These are phyloP conservation scores for Nymphalis urticae DNA, from an alignment of 2,888 invertebrate species.

Conservation along the genomic window DNA sequence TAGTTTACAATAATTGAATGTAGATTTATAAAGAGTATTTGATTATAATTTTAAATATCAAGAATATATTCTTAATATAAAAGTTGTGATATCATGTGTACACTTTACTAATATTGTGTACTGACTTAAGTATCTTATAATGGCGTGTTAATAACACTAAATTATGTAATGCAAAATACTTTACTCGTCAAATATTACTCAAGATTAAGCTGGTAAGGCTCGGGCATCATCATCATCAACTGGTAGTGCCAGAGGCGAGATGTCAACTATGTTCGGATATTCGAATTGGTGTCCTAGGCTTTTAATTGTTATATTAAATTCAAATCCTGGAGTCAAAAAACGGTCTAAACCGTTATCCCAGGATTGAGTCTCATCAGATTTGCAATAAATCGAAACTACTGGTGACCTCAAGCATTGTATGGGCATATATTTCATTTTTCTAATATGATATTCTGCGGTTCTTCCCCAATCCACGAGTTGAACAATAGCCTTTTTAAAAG, in stretches of 20 bases:
- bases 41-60: too few relatives aligned
- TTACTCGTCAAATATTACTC: too few relatives aligned
- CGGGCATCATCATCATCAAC: neutral
- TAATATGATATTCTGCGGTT: slow-evolving; percentile 35
- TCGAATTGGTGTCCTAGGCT: slow-evolving; percentile 36
- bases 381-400: slow-evolving; percentile 41
- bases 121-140: too few relatives aligned
- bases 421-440: slow-evolving; percentile 41
- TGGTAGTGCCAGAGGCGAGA: slow-evolving; percentile 25
- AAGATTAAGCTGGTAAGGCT: neutral
- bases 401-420: slow-evolving; percentile 35
- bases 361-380: slow-evolving; percentile 28
- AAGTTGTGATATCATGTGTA: too few relatives aligned
- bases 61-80: too few relatives aligned
- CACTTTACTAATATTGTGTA: too few relatives aligned
- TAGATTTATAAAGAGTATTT: too few relatives aligned
- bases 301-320: slow-evolving; percentile 40
- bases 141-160: too few relatives aligned
- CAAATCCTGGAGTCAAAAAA: slow-evolving; percentile 38
- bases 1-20: too few relatives aligned
- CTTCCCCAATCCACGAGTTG: slow-evolving; percentile 48
- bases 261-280: slow-evolving; percentile 36
- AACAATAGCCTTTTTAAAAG: slow-evolving; percentile 37
- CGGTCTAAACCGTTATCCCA: slow-evolving; percentile 33
- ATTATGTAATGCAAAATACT: neutral